Evolutionary conservation across 2,113 vertebrate genomes (phyloP), one percentile per base, ranked within the genome.

Genomic region (Lycaon pictus): DNA sequence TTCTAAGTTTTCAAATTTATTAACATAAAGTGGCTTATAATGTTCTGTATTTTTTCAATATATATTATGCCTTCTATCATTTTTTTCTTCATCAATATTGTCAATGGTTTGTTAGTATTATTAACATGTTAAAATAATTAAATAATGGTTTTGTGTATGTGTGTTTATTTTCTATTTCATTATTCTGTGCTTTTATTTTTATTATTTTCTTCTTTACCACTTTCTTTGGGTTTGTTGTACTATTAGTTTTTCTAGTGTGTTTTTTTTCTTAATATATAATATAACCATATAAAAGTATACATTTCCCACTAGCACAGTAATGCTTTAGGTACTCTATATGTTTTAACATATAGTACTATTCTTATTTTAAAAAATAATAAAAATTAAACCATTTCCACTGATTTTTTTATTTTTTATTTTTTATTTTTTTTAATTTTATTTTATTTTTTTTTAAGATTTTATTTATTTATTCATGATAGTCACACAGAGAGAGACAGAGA

Each of bases 131-230:
- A 55, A 82, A 94, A 94, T 12, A 58, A 76, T 35, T 43, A 69
- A 79, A 51, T 81, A 81, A 43, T 95, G 63, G 62, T 80, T 85
- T 69, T 69, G 62, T 91, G 17, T 53, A 69, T 71, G 63, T 77
- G 65, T 29, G 0, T 74, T 94, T 95, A 37, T 55, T 93, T 94
- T 63, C 19, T 89, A 67, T 77, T 80, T 95, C 10, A 86, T 69
- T 51, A 85, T 95, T 95, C 37, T 91, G 12, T 67, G 25, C 25
- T 43, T n/a, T 91, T 77, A 76, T 65, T 91, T 91, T 25, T 90
- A 51, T 85, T 71, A 71, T 85, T 79, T 51, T 25, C 32, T 69
- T 35, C 23, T 62, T 62, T 85, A 60, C 17, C 60, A 37, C 7
- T 90, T 83, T 90, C 62, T 95, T 86, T 77, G 60, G n/a, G 27